Percentiles rank a stretch among this genome's conserved stretches.
Evolutionary conservation across 1,140 invertebrate species (phyloP).

Genomic region (Atta cephalotes): DNA sequence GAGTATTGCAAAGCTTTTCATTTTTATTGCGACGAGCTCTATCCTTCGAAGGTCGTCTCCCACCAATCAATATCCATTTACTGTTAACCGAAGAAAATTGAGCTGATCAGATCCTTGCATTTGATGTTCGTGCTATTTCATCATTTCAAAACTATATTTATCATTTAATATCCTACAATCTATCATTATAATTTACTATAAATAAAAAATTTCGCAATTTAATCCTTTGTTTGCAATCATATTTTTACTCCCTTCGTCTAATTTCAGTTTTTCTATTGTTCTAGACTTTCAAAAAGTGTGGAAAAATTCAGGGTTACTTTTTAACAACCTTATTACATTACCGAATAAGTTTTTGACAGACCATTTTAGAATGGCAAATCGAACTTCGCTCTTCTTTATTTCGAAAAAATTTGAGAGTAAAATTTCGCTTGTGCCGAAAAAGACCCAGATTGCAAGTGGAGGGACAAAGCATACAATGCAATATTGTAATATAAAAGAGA

Average conservation of each 20-base stretch:
- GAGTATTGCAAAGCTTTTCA: constrained; percentile 34
- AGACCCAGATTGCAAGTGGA: no score
- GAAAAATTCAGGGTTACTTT: no score
- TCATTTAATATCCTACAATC: neutral
- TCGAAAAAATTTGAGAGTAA: no score
- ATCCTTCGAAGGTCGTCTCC: constrained; percentile 65
- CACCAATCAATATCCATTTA: constrained; percentile 71
- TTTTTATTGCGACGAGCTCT: constrained; percentile 57
- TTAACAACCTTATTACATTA: no score
- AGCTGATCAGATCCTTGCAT: constrained; percentile 34
- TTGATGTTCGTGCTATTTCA: constrained; percentile 39
- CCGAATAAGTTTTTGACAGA: no score
- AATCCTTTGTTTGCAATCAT: neutral
- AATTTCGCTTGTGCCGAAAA: no score
- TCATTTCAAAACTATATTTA: neutral
- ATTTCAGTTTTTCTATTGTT: no score
- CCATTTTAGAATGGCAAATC: no score
- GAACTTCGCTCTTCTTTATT: no score
- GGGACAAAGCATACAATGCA: no score
- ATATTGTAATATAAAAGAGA: no score
- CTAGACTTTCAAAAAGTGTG: no score
- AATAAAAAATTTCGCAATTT: neutral
- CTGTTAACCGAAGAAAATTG: constrained; percentile 50
- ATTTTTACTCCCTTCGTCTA: neutral
- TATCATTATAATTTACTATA: neutral